Conservation (phyloP, 2,797 vertebrate genomes). For the Arrhamphus sclerolepis region DNA sequence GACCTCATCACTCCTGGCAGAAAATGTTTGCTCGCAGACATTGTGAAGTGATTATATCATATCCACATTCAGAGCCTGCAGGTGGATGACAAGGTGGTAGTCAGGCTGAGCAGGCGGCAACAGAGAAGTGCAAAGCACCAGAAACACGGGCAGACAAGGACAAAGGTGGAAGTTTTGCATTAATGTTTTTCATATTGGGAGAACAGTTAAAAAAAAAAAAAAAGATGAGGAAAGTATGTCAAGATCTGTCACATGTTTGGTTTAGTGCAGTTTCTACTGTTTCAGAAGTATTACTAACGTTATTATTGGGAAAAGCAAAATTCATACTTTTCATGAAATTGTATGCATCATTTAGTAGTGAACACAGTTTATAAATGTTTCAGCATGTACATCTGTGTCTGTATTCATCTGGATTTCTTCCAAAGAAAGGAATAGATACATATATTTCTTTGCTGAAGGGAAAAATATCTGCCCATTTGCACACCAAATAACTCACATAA, state of each 20-base stretch:
- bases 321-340: no score
- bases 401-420: no score
- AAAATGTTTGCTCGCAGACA: conserved; percentile 16
- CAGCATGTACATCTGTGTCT: no score
- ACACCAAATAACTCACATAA: not conserved
- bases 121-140: conserved; percentile 6
- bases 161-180: not conserved
- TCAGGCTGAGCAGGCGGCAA: conserved; percentile 2
- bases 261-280: not conserved
- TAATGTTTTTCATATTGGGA: not conserved
- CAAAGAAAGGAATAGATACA: no score
- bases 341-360: not conserved
- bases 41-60: conserved; percentile 27
- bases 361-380: not conserved
- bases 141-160: conserved; percentile 2
- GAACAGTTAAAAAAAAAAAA: no score
- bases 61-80: conserved; percentile 22
- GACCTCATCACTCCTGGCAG: conserved; percentile 24
- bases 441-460: no score
- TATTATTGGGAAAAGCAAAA: not conserved
- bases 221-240: not conserved
- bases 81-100: conserved; percentile 20
- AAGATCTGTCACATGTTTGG: conserved; percentile 2
- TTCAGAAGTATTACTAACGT: not conserved
- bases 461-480: not conserved